Percentiles rank a stretch among this genome's conserved stretches.
These are phyloP conservation scores for Pachyuromys duprasi DNA, from an alignment of 2,797 vertebrate species.

Conservation along the genomic window DNA sequence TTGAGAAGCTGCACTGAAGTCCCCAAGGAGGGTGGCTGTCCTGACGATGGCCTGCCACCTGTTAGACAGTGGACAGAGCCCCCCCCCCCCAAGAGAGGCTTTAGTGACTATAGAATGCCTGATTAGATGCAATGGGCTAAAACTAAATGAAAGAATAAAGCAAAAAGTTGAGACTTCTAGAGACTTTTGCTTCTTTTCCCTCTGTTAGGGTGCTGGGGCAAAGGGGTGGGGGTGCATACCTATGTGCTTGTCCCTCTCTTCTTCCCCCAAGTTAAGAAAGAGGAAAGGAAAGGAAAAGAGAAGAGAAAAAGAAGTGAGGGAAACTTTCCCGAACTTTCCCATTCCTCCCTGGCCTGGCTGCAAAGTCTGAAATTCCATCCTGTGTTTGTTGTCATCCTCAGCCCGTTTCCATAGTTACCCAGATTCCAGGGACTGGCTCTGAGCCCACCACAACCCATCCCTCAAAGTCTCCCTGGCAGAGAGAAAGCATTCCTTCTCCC, in stretches of 20 bases:
- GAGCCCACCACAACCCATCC: conserved; percentile 82
- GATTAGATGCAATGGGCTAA: not conserved
- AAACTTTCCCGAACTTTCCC: conserved; percentile 81
- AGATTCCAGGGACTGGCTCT: conserved; percentile 83
- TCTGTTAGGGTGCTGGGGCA: not conserved
- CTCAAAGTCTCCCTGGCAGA: conserved; percentile 83
- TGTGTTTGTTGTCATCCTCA: conserved; percentile 84
- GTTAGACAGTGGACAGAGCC: not conserved
- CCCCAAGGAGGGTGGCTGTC: not conserved
- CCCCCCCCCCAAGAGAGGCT: not conserved
- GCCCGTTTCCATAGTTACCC: conserved; percentile 83
- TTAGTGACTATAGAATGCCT: not conserved
- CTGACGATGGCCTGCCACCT: not conserved
- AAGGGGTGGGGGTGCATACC: not conserved
- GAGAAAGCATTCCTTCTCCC: conserved; percentile 60
- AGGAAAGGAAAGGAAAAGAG: not conserved
- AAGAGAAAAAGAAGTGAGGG: conserved; percentile 36
- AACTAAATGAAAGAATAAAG: not conserved
- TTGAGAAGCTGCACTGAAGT: not conserved
- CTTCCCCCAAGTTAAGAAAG: not conserved
- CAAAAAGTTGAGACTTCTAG: not conserved
- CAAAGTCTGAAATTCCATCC: conserved; percentile 82
- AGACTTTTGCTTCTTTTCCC: not conserved
- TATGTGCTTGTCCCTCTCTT: not conserved
- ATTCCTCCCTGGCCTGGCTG: conserved; percentile 79